A percentile compares a stretch with the other conserved stretches of the same genome.
phyloP scores from a whole-genome alignment of 2,113 vertebrate species.

The Ophiodon elongatus region DNA sequence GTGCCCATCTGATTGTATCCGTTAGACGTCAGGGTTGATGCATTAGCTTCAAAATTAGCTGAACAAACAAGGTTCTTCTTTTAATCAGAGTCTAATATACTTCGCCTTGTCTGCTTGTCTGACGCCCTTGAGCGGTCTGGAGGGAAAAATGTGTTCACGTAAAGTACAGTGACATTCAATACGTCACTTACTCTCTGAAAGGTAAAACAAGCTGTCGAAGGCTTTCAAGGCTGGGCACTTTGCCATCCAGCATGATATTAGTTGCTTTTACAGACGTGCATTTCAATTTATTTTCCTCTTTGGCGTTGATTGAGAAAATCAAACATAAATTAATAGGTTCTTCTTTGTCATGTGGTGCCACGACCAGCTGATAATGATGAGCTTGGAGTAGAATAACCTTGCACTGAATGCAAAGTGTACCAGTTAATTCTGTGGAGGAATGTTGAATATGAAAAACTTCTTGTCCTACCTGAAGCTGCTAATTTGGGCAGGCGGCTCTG shows the following conservation, averaged over 20 bases:
- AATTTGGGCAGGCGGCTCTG: constrained; percentile 87
- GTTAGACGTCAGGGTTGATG: constrained; percentile 42
- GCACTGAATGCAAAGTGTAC: not conserved
- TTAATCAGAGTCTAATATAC: constrained; percentile 50
- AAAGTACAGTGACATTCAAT: constrained; percentile 40
- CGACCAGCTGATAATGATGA: not conserved
- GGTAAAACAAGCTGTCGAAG: constrained; percentile 12
- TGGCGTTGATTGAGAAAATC: constrained; percentile 8
- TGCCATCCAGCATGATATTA: constrained; percentile 11
- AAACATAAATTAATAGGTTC: not conserved
- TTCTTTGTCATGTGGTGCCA: not conserved
- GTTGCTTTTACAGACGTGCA: constrained; percentile 8
- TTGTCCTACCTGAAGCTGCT: constrained; percentile 86
- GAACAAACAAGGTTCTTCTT: constrained; percentile 55
- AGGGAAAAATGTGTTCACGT: constrained; percentile 24
- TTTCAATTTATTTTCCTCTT: constrained; percentile 14
- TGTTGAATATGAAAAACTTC: too few relatives aligned
- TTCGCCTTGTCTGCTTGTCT: constrained; percentile 30
- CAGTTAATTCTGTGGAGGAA: too few relatives aligned
- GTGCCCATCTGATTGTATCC: constrained; percentile 51
- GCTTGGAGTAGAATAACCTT: not conserved
- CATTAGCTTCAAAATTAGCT: constrained; percentile 48
- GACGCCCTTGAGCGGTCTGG: constrained; percentile 19
- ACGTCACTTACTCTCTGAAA: constrained; percentile 44
- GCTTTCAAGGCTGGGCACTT: constrained; percentile 26